Evolutionary conservation across 2,113 vertebrate genomes (phyloP), one percentile per base, ranked within the genome.

Genomic region (Trogon surrucura): DNA sequence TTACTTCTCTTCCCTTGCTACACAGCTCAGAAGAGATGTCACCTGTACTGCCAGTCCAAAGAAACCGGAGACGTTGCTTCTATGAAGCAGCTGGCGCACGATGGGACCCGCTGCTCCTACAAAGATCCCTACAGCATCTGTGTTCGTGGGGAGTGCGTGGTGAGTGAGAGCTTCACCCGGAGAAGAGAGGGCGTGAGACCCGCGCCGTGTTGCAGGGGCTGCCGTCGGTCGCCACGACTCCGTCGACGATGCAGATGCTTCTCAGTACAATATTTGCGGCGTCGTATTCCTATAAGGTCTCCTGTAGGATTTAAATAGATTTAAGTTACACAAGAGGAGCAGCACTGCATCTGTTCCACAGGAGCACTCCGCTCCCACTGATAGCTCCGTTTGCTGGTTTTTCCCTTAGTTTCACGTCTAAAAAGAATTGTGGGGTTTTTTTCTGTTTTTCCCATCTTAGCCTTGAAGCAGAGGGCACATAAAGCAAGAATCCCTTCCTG

Each of bases 61-160:
- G 99, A 99, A 94, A 99, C 98, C 0, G 98, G 98, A 17, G 98
- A 98, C 0, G 97, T 99, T 51, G 99, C 98, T 3, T 99, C 98
- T 29, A 99, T 99, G 99, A 99, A 99, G 44, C 99, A 99, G 80
- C 98, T 99, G 83, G 98, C 98, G 16, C 99, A 99, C 3, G 99
- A 99, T 3, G 99, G 99, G 16, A 99, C 99, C 0, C 98, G 97
- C 47, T 99, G 99, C 60, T 99, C 99, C 26, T 99, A 99, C 92
- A 99, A 98, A 93, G 99, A 99, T 32, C 98, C 99, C 0, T 99
- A 99, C 93, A 99, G 99, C 96, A 98, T 99, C 48, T 99, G 99
- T 27, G 99, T 99, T 58, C 98, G 99, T 2, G 99, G 99, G 27
- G 99, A 99, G 47, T 99, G 99, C 34, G 99, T 99, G 98, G 99